Evolutionary conservation across 1,140 invertebrate species (phyloP), one percentile per base, ranked within the genome.

Genomic region (Periplaneta americana): DNA sequence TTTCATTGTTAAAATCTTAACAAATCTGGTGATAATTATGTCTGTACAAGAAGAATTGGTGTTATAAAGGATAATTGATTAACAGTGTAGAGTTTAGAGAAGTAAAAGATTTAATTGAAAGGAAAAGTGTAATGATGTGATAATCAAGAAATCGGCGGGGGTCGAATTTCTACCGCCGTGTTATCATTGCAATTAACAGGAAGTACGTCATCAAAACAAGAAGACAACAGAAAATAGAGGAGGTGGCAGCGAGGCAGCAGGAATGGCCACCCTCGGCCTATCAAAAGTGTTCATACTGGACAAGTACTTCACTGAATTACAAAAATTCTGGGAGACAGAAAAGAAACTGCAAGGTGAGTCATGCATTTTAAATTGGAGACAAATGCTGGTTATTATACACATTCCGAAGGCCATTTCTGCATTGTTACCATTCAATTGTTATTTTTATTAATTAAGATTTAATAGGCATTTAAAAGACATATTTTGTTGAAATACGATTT

Each of bases 261-360:
- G 76, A 85, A 96, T 96, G 95, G 95, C 96, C 92, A 97, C 96
- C 87, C 91, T 97, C 89, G 96, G 96, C 90, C 93, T 97, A 84
- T 96, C 96, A 86, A 98, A 98, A 92, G 96, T 98, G 88, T 98
- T 98, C 93, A 98, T 98, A 88, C 93, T 98, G 91, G 97, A 98
- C 93, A 98, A 98, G 89, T 98, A 98, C 89, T 98, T 98, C 88
- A 97, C 96, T 83, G 96, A 98, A 91, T 91, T 98, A 88, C 96
- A 97, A 88, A 98, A 98, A 91, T 98, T 97, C 90, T 98, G 96
- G 96, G 96, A 98, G 90, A 98, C 96, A 79, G 96, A 98, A 89
- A 97, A 96, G 89, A 97, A 97, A 90, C 91, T 97, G 84, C 96
- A 98, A 96, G 96, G 96, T 97, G 93, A 81, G 81, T 80, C 32